These are phyloP conservation scores for Toxotes jaculatrix DNA, from an alignment of 2,113 vertebrate species.

Conservation along the genomic window DNA sequence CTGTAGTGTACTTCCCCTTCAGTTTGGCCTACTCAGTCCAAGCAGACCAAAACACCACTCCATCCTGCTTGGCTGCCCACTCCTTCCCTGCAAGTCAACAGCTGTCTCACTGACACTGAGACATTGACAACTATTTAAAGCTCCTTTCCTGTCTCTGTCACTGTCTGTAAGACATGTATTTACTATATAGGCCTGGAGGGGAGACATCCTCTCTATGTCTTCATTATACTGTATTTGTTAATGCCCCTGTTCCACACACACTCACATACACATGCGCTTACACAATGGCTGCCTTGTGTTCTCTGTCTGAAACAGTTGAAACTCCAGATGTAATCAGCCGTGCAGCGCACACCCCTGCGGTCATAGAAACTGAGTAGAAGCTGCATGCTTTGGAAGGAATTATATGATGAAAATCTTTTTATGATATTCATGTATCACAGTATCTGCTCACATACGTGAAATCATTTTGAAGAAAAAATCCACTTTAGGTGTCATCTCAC, in stretches of 20 bases:
- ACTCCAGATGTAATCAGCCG: slow-evolving; percentile 41
- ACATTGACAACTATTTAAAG: slow-evolving; percentile 71
- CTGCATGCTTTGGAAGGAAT: not conserved
- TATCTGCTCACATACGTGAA: not conserved
- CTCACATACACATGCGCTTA: not conserved
- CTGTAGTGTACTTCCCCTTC: slow-evolving; percentile 54
- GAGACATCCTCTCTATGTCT: slow-evolving; percentile 53
- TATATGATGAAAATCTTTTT: not conserved
- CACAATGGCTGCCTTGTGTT: slow-evolving; percentile 46
- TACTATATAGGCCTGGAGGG: slow-evolving; percentile 44
- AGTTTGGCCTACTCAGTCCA: slow-evolving; percentile 7
- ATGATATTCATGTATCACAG: not conserved
- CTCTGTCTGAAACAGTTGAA: slow-evolving; percentile 21
- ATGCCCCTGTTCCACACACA: slow-evolving; percentile 1
- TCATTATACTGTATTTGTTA: slow-evolving; percentile 37
- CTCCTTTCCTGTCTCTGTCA: slow-evolving; percentile 65
- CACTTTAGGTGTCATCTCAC: not conserved
- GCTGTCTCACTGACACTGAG: slow-evolving; percentile 51
- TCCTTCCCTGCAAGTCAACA: slow-evolving; percentile 74
- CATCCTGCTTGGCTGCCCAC: slow-evolving; percentile 75
- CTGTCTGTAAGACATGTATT: slow-evolving; percentile 53
- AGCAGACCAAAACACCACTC: slow-evolving; percentile 66
- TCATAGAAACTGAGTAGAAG: not conserved
- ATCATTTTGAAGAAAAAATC: not conserved
- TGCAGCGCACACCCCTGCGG: slow-evolving; percentile 23